Evolutionary conservation across 2,797 vertebrate genomes (phyloP).

Genomic region (Danio tinwini): DNA sequence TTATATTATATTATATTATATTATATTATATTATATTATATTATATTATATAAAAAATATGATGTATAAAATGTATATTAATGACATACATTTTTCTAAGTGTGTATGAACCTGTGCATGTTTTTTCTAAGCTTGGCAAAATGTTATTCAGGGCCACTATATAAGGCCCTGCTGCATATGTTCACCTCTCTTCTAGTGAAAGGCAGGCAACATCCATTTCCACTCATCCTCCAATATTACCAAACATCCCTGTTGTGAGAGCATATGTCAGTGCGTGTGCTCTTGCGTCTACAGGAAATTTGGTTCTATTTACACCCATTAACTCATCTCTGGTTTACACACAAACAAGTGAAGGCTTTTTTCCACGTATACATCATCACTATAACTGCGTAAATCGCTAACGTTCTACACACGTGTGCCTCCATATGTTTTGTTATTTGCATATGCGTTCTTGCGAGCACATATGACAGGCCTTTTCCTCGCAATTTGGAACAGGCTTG

Average conservation of each 20-base stretch:
- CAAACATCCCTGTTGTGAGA: constrained; percentile 64
- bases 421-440: constrained; percentile 11
- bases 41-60: too few relatives aligned
- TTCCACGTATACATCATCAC: constrained; percentile 5
- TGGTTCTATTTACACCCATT: constrained; percentile 18
- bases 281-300: constrained; percentile 60
- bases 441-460: neutral
- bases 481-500: constrained; percentile 76
- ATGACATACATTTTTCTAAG: too few relatives aligned
- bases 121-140: neutral
- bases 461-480: constrained; percentile 57
- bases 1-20: too few relatives aligned
- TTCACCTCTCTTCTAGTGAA: constrained; percentile 65
- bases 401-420: constrained; percentile 12
- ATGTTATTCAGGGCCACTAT: neutral
- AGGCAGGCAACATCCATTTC: constrained; percentile 76
- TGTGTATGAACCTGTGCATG: too few relatives aligned
- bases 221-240: constrained; percentile 67
- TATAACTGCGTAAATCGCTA: neutral
- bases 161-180: constrained; percentile 39
- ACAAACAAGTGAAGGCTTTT: neutral
- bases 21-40: too few relatives aligned
- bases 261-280: constrained; percentile 72
- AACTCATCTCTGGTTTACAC: constrained; percentile 18
- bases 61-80: too few relatives aligned